Conservation (phyloP, 2,113 vertebrate genomes). For the Phalacrocorax aristotelis region DNA sequence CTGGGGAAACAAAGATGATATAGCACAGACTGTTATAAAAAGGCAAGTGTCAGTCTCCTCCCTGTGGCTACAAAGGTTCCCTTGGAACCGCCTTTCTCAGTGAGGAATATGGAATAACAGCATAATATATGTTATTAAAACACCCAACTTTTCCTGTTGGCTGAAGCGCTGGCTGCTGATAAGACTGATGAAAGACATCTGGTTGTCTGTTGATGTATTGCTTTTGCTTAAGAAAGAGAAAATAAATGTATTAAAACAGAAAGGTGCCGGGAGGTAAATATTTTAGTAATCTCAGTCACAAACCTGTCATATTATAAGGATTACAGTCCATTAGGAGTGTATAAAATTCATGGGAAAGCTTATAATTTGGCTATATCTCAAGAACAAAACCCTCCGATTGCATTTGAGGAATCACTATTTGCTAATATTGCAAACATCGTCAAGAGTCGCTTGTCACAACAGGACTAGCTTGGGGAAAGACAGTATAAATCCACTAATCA, state of each 20-base stretch:
- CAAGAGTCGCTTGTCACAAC: neutral
- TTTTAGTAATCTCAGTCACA: neutral
- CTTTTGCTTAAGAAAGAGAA: neutral
- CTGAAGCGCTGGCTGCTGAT: neutral
- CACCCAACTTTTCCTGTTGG: neutral
- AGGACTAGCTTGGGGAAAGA: neutral
- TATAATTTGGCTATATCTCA: neutral
- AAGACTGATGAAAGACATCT: neutral
- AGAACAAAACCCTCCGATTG: neutral
- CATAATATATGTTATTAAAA: neutral
- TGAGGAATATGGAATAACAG: neutral
- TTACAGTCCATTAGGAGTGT: neutral
- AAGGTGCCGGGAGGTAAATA: neutral
- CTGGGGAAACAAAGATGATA: neutral
- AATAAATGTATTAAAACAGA: neutral
- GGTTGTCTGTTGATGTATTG: neutral
- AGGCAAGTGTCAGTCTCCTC: neutral
- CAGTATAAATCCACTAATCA: neutral
- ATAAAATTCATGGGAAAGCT: neutral
- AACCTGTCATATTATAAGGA: neutral
- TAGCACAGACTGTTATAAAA: neutral
- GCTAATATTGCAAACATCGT: neutral
- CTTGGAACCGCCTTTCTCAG: neutral
- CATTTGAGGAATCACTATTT: neutral
- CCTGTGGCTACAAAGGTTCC: neutral